Evolutionary conservation across 2,113 vertebrate genomes (phyloP).

Genomic region (Dipodomys stephensi): DNA sequence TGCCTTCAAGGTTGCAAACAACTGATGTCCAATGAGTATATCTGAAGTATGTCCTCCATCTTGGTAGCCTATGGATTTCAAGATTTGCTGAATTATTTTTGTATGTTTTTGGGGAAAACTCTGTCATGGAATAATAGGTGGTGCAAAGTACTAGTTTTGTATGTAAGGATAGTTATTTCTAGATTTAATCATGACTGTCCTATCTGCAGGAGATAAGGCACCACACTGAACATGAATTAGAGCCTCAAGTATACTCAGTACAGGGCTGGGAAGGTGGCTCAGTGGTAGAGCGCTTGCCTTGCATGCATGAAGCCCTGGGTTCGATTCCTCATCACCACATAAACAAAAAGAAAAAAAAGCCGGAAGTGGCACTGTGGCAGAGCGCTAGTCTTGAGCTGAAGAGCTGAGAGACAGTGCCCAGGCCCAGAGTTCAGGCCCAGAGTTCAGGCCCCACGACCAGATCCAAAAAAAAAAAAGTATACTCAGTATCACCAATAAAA

Average conservation of each 20-base stretch:
- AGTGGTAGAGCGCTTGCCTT: too few relatives aligned
- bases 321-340: too few relatives aligned
- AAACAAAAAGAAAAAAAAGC: too few relatives aligned
- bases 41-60: not conserved
- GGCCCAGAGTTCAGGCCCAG: too few relatives aligned
- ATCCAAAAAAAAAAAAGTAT: too few relatives aligned
- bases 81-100: not conserved
- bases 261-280: too few relatives aligned
- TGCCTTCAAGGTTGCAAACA: not conserved
- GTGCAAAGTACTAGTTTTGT: not conserved
- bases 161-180: not conserved
- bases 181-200: not conserved
- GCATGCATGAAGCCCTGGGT: too few relatives aligned
- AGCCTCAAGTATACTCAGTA: not conserved
- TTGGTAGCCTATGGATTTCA: not conserved
- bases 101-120: not conserved
- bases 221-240: not conserved
- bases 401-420: too few relatives aligned
- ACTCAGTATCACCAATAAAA: not conserved
- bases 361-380: too few relatives aligned
- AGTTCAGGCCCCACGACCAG: too few relatives aligned
- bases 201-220: not conserved
- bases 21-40: not conserved
- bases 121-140: not conserved
- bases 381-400: too few relatives aligned